phyloP scores from a whole-genome alignment of 53 echinoderm and acorn worm genomes.

The Crossaster papposus region DNA sequence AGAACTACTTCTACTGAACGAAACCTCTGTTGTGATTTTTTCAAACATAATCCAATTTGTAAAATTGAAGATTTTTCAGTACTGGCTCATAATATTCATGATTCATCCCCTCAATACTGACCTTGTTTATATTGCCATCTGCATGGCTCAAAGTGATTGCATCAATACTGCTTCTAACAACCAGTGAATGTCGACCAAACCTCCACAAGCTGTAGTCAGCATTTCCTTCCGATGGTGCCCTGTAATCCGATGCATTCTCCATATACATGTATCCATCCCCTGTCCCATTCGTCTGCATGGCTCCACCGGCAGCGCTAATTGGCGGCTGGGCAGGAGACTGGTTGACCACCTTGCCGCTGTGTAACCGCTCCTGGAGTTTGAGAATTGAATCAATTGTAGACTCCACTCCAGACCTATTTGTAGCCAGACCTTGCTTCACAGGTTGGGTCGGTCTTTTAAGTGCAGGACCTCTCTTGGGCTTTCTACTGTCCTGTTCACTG shows the following conservation, averaged over 20 bases:
- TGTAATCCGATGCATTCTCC: conserved; percentile 42
- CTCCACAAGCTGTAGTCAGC: conserved; percentile 63
- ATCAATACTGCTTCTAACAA: conserved; percentile 53
- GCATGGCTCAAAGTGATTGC: background rate
- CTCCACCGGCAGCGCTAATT: background rate
- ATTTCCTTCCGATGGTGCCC: conserved; percentile 29
- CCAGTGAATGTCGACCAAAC: conserved; percentile 55
- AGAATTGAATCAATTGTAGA: conserved; percentile 64
- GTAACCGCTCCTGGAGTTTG: conserved; percentile 61
- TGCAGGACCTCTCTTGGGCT: background rate
- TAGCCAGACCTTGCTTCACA: background rate
- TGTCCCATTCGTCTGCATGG: background rate
- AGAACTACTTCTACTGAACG: background rate
- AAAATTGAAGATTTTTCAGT: background rate
- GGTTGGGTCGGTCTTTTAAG: conserved; percentile 1
- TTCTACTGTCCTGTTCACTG: background rate
- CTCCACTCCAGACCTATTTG: conserved; percentile 41
- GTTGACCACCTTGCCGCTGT: conserved; percentile 36
- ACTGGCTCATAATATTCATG: background rate
- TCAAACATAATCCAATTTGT: background rate
- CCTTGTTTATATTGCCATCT: conserved; percentile 30
- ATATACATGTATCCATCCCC: conserved; percentile 5
- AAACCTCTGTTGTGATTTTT: too few species aligned
- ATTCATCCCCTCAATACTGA: background rate
- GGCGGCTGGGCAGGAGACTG: conserved; percentile 46